Evolutionary conservation across 2,797 vertebrate genomes (phyloP), one percentile per base, ranked within the genome.

Genomic region (Sebastes oblongus): DNA sequence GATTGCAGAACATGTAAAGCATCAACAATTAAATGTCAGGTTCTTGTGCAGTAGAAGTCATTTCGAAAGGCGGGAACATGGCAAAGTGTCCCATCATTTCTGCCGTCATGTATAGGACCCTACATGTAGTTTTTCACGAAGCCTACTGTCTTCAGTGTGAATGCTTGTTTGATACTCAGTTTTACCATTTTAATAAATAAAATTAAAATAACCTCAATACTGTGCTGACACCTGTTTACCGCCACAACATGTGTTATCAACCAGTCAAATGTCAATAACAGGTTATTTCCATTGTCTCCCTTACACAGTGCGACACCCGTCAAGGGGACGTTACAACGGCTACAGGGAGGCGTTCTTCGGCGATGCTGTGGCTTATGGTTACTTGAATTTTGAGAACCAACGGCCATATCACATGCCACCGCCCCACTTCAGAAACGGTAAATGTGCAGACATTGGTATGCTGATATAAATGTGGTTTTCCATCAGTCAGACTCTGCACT

Each of bases 381-480:
- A 74, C 84, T 9, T 88, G 0, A 82, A 55, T 66, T 90, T 90
- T 22, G 79, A 81, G 11, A 52, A 54, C 12, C 55, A 3, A 0
- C 2, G 0, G 56, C 29, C 14, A 4, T 8, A 18, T 65, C 4
- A 10, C 39, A 10, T 8, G 8, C 32, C 56, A 8, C 60, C 3
- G 22, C 42, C 2, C 60, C 5, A 6, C 4, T 30, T 1, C 7
- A 55, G 16, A 80, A 24, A 75, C 13, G 62, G 89, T 89, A 68
- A 80, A 81, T 66, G 18, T 2, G 50, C 50, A 52, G 50, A 52
- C 20, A 10, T 52, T 24, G 3, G 9, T 29, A 18, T 46, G 27
- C 18, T 72, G 3, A 32, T 32, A 8, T 9, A 30, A n/a, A 68
- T 32, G 24, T 66, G 20, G 14, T 64, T 55, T 55, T 61, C 4